Conservation (phyloP, 1,140 invertebrate genomes). For the Calephelis virginiensis region DNA sequence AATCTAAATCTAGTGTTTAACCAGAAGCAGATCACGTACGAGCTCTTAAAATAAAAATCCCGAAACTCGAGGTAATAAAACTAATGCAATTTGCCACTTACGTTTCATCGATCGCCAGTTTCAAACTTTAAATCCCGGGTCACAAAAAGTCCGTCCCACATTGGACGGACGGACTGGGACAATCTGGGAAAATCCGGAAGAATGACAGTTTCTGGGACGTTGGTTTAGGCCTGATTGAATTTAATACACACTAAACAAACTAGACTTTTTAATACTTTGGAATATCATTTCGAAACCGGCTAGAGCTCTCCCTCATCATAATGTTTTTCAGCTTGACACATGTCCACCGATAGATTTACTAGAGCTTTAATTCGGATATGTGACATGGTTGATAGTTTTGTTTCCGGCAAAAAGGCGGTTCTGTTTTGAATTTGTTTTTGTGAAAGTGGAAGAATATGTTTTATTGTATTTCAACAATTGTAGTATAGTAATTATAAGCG, state of each 20-base stretch:
- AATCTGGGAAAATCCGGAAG: slow-evolving; percentile 21
- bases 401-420: neutral
- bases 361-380: slow-evolving; percentile 4
- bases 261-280: slow-evolving; percentile 57
- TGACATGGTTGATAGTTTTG: neutral
- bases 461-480: too few relatives aligned
- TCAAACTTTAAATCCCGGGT: slow-evolving; percentile 17
- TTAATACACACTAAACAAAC: slow-evolving; percentile 45
- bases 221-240: slow-evolving; percentile 28
- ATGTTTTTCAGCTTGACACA: slow-evolving; percentile 12
- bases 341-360: slow-evolving; percentile 9
- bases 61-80: slow-evolving; percentile 13
- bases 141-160: slow-evolving; percentile 20
- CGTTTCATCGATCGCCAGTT: slow-evolving; percentile 11
- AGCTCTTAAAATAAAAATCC: slow-evolving; percentile 14
- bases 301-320: slow-evolving; percentile 1
- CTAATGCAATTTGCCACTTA: slow-evolving; percentile 19
- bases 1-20: neutral
- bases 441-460: too few relatives aligned
- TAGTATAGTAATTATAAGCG: too few relatives aligned
- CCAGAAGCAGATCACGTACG: slow-evolving; percentile 11
- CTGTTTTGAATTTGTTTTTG: too few relatives aligned
- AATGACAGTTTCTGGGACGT: slow-evolving; percentile 21
- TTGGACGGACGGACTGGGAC: slow-evolving; percentile 21
- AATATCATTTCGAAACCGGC: slow-evolving; percentile 58